Conservation (phyloP, 2,888 invertebrate species). For the Drosophila siamana region DNA sequence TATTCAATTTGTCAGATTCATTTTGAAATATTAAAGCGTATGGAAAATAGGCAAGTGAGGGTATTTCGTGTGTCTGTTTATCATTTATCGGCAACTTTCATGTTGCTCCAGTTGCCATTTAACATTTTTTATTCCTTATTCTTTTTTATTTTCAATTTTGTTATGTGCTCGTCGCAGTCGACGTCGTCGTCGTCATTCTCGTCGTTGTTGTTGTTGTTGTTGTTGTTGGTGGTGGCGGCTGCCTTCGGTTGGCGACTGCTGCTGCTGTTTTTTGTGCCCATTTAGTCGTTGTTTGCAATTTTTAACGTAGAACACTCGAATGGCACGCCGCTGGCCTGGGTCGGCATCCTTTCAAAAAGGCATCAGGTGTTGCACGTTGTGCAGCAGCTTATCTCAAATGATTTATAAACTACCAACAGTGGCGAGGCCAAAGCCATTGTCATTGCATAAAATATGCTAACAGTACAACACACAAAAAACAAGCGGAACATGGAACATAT, state of each 20-base stretch:
- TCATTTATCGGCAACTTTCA: constrained; percentile 5
- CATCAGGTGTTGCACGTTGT: constrained; percentile 84
- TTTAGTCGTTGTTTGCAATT: constrained; percentile 77
- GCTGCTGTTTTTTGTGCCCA: constrained; percentile 68
- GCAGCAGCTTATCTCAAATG: constrained; percentile 84
- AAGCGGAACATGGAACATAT: constrained; percentile 30
- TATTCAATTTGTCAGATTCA: not conserved
- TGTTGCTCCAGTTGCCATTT: constrained; percentile 32
- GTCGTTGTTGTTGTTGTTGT: no score
- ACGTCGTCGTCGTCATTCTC: no score
- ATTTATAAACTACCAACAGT: constrained; percentile 84
- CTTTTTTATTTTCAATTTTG: constrained; percentile 65
- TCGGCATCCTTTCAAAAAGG: constrained; percentile 74
- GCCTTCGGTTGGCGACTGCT: constrained; percentile 47
- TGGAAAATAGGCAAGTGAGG: no score
- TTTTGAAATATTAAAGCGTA: not conserved
- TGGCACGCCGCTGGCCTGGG: constrained; percentile 39
- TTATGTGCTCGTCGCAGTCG: constrained; percentile 52
- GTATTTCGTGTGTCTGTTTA: constrained; percentile 1
- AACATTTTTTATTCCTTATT: constrained; percentile 31
- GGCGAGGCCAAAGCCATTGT: constrained; percentile 84
- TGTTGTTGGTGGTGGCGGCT: no score
- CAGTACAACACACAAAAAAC: constrained; percentile 59
- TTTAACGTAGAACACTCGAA: constrained; percentile 64
- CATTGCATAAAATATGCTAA: constrained; percentile 84